Percentiles rank a stretch among this genome's conserved stretches.
Evolutionary conservation across 2,113 vertebrate species (phyloP).

Genomic region (Vimba vimba): DNA sequence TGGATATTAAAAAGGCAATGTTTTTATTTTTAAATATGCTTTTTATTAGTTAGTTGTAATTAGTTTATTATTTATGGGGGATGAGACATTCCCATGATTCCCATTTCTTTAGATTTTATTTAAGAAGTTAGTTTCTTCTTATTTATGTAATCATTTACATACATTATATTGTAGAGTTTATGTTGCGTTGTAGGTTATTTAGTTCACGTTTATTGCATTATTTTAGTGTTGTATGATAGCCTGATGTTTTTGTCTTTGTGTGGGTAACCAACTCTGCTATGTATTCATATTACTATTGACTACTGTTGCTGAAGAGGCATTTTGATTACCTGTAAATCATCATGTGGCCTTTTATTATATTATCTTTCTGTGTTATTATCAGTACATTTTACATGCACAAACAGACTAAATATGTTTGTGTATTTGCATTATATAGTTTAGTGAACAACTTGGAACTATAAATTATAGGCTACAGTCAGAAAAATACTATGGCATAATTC

Average conservation of each 20-base stretch:
- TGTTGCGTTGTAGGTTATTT: not conserved
- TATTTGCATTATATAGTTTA: not conserved
- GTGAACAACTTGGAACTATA: not conserved
- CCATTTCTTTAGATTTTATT: not conserved
- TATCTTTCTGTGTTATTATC: not conserved
- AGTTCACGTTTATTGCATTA: not conserved
- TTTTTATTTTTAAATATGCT: not conserved
- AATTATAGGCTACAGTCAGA: not conserved
- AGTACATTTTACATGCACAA: not conserved
- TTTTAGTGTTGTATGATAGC: not conserved
- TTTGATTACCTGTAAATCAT: not conserved
- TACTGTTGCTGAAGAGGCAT: constrained; percentile 10
- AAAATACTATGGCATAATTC: not conserved
- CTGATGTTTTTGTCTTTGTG: not conserved
- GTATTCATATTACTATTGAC: not conserved
- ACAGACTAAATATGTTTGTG: not conserved
- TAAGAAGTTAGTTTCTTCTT: not conserved
- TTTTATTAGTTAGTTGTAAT: not conserved
- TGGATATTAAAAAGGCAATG: not conserved
- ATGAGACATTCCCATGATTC: not conserved
- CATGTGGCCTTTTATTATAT: not conserved
- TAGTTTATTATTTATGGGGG: not conserved
- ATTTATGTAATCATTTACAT: not conserved
- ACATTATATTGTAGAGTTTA: not conserved
- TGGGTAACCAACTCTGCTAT: not conserved